phyloP scores from a whole-genome alignment of 2,113 vertebrate species.

The Alligator sinensis region DNA sequence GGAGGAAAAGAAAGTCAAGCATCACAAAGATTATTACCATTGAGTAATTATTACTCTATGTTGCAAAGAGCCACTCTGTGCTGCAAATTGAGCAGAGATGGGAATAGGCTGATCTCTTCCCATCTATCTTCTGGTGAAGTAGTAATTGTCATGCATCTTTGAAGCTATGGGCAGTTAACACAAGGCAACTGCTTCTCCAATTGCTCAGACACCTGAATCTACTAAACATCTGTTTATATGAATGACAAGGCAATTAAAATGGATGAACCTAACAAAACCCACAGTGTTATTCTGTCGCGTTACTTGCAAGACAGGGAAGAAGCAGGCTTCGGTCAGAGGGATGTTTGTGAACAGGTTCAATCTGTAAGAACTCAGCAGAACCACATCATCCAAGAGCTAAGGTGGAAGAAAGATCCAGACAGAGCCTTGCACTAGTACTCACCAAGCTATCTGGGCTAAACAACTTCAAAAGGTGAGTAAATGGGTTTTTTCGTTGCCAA shows the following conservation, averaged over 20 bases:
- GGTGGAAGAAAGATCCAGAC: neutral
- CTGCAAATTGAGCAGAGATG: neutral
- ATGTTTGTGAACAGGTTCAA: neutral
- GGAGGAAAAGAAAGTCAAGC: neutral
- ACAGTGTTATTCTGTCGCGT: too few species aligned
- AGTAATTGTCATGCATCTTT: neutral
- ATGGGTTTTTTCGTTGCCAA: neutral
- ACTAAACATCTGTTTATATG: neutral
- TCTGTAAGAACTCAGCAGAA: neutral
- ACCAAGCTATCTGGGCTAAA: neutral
- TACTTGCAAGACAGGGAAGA: neutral
- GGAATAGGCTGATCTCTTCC: neutral
- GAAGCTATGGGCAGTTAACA: neutral
- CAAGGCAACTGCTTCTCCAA: neutral
- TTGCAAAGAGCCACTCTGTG: neutral
- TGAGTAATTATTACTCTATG: neutral
- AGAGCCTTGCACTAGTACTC: neutral
- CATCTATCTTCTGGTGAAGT: neutral
- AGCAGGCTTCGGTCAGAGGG: neutral
- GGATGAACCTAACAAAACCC: rapidly evolving
- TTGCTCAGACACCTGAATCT: neutral
- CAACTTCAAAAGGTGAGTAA: too few species aligned
- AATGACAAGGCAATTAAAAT: neutral
- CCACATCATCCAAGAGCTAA: neutral
- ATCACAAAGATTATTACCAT: neutral